Base-by-base conservation (phyloP, 92 coral and sea anemone species). In the Epizoanthus scotinus region DNA sequence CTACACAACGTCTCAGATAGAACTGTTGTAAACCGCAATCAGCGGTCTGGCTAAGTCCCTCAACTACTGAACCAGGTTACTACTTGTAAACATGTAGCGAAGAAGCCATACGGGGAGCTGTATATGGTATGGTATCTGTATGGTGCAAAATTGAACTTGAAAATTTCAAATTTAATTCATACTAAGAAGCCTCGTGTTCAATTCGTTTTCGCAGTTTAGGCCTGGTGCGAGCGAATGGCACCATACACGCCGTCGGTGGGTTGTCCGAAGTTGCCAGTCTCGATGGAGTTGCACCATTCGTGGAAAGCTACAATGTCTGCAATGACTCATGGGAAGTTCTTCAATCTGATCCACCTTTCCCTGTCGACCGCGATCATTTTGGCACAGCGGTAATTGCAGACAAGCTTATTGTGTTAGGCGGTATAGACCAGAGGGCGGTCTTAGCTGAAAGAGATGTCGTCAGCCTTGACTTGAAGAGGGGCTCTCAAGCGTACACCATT, bases 221-320 rank as follows among this genome's bases (percentile, higher is more conserved):
- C 15, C 70, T 93, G 78, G 89, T 88, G 34, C 61, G 83, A 6
- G 67, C 78, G 21, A 61, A 85, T 21, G 68, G 77, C 56, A 40
- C 69, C 27, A 70, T 91, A 19, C 77, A 84, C 20, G 98, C 95
- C 21, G 84, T 95, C 49, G 98, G 98, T 19, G 98, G 98, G 3
- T 72, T 94, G 12, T 84, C 87, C 54, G 98, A 95, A 62, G 93
- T 89, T 18, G 83, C 90, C 6, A 82, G 87, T 36, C 89, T 61
- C 10, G 85, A 84, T 31, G 94, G 90, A 27, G 83, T 78, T 28
- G 82, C 85, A n/a, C 81, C 98, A 19, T 93, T 88, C 65, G 86
- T 91, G 73, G 98, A 95, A 53, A 83, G 77, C 63, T 95, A 93
- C 87, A 71, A 86, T 61, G 66, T 87, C 62, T 71, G 83, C 86